Conservation (phyloP, 2,113 vertebrate genomes). For the Erythrocercus mccallii region DNA sequence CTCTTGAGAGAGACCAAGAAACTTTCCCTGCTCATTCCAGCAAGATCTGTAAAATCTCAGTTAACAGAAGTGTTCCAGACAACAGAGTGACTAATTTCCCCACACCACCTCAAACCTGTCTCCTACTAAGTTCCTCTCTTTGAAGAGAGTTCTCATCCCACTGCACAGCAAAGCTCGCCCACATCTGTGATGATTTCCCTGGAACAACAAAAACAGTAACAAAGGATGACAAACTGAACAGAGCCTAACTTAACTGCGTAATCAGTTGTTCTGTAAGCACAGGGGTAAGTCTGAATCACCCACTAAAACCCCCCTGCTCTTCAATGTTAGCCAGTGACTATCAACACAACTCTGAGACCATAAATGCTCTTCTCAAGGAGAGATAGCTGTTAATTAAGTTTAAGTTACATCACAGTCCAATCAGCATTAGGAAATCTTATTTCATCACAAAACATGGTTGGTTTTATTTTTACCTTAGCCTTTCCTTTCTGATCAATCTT, state of each 20-base stretch:
- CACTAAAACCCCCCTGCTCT: neutral
- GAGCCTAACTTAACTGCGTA: rapidly evolving
- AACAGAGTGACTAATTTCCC: constrained; percentile 29
- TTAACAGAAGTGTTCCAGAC: constrained; percentile 20
- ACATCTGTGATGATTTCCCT: neutral
- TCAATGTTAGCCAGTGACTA: neutral
- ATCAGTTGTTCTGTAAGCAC: neutral
- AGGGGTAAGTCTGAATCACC: neutral
- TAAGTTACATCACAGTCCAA: neutral
- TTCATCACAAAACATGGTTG: neutral
- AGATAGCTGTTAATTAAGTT: neutral
- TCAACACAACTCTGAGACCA: neutral
- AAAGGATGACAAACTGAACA: neutral
- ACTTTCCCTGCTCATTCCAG: neutral
- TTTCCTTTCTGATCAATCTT: neutral
- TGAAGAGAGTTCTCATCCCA: constrained; percentile 5
- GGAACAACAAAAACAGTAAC: constrained; percentile 13
- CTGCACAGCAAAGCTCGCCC: neutral
- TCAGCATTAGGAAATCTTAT: neutral
- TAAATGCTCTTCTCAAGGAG: neutral
- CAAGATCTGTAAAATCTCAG: neutral
- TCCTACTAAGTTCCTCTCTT: neutral
- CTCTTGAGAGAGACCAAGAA: neutral
- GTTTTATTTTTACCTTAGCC: neutral
- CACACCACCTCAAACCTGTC: neutral